Base-by-base conservation (phyloP, 1,140 invertebrate species). In the Holcopasites calliopsidis region DNA sequence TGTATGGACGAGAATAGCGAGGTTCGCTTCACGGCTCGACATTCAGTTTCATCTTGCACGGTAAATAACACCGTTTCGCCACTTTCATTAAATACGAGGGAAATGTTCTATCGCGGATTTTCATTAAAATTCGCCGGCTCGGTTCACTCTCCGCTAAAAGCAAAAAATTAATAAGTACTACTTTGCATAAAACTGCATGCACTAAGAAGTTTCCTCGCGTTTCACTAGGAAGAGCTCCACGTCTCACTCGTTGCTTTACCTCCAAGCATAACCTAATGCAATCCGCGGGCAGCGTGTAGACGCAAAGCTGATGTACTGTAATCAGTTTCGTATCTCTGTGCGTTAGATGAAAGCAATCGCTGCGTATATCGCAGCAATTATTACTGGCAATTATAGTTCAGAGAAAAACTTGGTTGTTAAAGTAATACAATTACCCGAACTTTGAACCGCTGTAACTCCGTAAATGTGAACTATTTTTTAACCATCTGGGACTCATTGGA, bases 101-200 rank as follows among this genome's bases (percentile, higher is more conserved):
- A 31, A 66, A 65, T 66, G 40, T 40, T 73, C 66, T 54, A 73
- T 65, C 33, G 38, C 38, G 5, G 38, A 65, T 42, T 64, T 73
- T 64, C 60, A 65, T 73, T 65, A 73, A 65, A 73, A 73, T 42
- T 54, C 35, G n/a, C 49, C n/a, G 5, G 49, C 28, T 42, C 70
- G 60, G 33, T 73, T 73, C 70, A 47, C 61, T 65, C 44, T 28
- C 21, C 49, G 54, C 61, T 50, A 44, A 55, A 55, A 55, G 21
- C 16, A 55, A 28, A 72, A 65, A 73, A 55, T 47, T 54, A 66
- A 65, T 65, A 73, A 44, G 13, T 0, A 44, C 33, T 35, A 28
- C 28, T 65, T 73, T 47, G 49, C 26, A 26, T 73, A 42, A 42
- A 50, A 16, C n/a, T 49, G 54, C 16, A 21, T 35, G 42, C 23